Evolutionary conservation across 2,113 vertebrate genomes (phyloP), one percentile per base, ranked within the genome.

Genomic region (Enhydra lutris): DNA sequence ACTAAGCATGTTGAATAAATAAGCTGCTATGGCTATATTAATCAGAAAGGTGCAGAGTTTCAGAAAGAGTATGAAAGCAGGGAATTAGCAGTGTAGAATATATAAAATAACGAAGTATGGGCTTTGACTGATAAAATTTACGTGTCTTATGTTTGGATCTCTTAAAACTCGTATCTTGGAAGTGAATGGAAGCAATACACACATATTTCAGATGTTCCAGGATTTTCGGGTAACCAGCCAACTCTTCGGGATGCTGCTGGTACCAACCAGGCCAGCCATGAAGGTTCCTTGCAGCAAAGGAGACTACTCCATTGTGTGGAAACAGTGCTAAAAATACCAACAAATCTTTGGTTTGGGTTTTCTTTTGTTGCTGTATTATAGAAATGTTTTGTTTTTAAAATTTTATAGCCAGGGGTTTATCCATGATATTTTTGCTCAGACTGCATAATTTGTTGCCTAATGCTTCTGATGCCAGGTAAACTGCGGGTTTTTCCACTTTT

Each of bases 1-100:
- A 98, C 97, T 97, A 96, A 98, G 98, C 98, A 98, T 99, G 98
- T 98, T 95, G 88, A 96, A 91, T 97, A 98, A 97, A 98, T 67
- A 98, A 98, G 97, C 97, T 98, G 97, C 98, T 98, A 97, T 97
- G 97, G 95, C 97, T 98, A 92, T 98, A 98, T 97, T 98, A 98
- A 99, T 98, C 94, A 98, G 97, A 98, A 98, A 96, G 98, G 98
- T 99, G 98, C 98, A 99, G 98, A 99, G 98, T 99, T 99, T 98
- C 98, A 98, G 63, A 96, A 23, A 85, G 94, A 95, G 31, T 95
- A 95, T 52, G 88, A 93, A 95, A 95, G 31, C 36, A 91, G 36
- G 36, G 81, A 84, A 76, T 85, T 85, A 52, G 2, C 57, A 50
- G 57, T 96, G 45, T 93, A 69, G 52, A 87, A 29, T 85, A 80